These are phyloP conservation scores for Antechinus flavipes DNA, from an alignment of 2,113 vertebrate species.

Conservation along the genomic window DNA sequence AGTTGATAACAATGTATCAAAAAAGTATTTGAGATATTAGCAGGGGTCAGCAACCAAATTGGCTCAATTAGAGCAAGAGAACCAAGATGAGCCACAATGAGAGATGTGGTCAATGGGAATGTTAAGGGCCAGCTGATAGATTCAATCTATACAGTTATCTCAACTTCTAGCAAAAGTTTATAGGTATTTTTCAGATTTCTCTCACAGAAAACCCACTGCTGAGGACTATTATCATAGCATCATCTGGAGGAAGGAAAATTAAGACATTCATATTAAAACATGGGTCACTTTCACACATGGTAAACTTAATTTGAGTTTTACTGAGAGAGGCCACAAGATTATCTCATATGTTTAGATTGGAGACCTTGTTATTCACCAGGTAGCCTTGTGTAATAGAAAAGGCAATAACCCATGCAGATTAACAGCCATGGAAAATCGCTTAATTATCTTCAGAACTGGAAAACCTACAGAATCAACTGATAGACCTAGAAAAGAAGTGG, in stretches of 20 bases:
- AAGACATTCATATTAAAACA: background rate
- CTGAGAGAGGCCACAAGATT: background rate
- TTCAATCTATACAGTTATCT: background rate
- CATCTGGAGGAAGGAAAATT: background rate
- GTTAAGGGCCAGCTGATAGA: background rate
- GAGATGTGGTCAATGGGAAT: background rate
- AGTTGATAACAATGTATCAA: background rate
- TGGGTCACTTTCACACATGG: background rate
- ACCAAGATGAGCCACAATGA: background rate
- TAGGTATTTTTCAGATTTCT: background rate
- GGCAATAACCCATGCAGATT: background rate
- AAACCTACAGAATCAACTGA: background rate
- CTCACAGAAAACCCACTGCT: background rate
- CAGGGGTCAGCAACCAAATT: background rate
- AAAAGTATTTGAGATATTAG: background rate
- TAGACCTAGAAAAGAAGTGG: background rate
- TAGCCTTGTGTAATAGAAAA: too few species aligned
- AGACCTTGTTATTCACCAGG: background rate
- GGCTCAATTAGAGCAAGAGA: background rate
- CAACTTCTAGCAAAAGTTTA: background rate
- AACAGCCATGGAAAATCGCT: background rate
- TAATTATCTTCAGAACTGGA: background rate
- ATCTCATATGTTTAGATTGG: background rate
- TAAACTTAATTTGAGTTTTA: background rate
- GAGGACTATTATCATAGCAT: background rate